Conservation (phyloP, 2,113 vertebrate genomes). For the Castor canadensis region DNA sequence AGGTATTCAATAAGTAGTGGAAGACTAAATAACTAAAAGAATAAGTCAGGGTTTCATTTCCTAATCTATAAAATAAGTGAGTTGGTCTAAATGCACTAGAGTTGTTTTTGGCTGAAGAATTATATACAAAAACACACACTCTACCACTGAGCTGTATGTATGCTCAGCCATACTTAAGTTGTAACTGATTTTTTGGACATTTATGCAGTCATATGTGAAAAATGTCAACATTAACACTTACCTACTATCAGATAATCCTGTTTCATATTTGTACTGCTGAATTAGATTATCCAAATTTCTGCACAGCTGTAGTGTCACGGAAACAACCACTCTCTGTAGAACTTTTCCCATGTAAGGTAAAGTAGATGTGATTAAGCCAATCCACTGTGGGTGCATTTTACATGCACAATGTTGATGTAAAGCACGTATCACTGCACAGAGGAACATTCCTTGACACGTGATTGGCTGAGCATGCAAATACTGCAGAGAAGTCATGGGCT, state of each 20-base stretch:
- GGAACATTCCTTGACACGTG: slow-evolving; percentile 98
- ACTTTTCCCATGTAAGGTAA: slow-evolving; percentile 98
- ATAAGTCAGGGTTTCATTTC: not conserved
- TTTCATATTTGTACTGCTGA: slow-evolving; percentile 97
- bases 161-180: not conserved
- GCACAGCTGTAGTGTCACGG: slow-evolving; percentile 97
- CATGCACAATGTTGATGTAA: slow-evolving; percentile 97
- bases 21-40: not conserved
- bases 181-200: not conserved
- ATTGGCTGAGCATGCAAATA: slow-evolving; percentile 98
- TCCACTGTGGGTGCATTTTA: slow-evolving; percentile 99
- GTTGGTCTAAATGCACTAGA: not conserved
- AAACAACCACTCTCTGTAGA: slow-evolving; percentile 95
- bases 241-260: slow-evolving; percentile 92
- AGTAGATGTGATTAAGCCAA: slow-evolving; percentile 95
- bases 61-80: not conserved
- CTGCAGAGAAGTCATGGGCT: slow-evolving; percentile 96
- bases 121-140: not conserved
- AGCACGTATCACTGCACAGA: slow-evolving; percentile 96
- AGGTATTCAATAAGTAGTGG: slow-evolving; percentile 23
- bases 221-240: slow-evolving; percentile 65
- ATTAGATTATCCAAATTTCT: slow-evolving; percentile 97
- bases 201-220: not conserved
- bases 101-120: not conserved
- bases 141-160: no score